Conservation (phyloP, 2,113 vertebrate species). For the Tragelaphus scriptus region DNA sequence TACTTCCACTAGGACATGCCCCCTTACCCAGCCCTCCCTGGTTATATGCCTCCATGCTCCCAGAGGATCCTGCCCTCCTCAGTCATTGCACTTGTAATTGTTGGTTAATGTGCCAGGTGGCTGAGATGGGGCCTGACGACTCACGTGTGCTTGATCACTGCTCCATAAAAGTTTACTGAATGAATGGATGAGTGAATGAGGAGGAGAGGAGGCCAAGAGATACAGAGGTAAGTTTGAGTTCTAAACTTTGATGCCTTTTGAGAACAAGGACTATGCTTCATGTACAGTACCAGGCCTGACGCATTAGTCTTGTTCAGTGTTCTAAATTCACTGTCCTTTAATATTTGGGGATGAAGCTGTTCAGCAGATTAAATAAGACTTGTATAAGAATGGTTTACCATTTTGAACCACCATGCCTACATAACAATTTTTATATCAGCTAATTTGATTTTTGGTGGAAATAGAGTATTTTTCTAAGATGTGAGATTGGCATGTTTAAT, state of each 20-base stretch:
- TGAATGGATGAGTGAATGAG: background rate
- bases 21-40: background rate
- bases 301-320: background rate
- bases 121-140: background rate
- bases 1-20: background rate
- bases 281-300: background rate
- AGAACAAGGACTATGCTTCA: background rate
- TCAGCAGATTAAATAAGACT: background rate
- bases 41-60: fast-evolving
- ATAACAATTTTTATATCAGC: background rate
- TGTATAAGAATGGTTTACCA: background rate
- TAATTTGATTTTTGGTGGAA: constrained; percentile 33
- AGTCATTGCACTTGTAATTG: background rate
- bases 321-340: background rate
- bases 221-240: background rate
- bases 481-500: background rate
- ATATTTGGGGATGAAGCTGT: background rate
- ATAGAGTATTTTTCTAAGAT: background rate
- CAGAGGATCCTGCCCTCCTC: background rate
- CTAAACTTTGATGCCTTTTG: background rate
- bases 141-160: too few relatives aligned
- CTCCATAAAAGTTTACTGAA: background rate
- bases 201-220: background rate
- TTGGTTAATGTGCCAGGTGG: background rate
- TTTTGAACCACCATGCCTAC: background rate